These are phyloP conservation scores for Sinocyclocheilus maitianheensis DNA, from an alignment of 2,113 vertebrate species.

Conservation along the genomic window DNA sequence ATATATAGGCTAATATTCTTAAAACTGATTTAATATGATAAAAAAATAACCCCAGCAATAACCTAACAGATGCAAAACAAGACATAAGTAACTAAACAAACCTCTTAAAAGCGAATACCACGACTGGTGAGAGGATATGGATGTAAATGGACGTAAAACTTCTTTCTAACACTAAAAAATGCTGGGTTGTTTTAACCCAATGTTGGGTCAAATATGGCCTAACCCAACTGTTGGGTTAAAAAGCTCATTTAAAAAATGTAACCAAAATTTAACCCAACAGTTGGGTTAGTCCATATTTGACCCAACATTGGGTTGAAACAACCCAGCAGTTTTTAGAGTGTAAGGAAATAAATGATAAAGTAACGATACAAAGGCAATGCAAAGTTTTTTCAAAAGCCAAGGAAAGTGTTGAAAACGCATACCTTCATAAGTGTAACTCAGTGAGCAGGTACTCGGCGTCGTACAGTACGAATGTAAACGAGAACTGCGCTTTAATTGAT, in stretches of 20 bases:
- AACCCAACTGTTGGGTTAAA: too few species aligned
- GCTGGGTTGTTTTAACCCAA: too few species aligned
- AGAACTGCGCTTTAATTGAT: neutral
- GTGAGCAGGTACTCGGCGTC: neutral
- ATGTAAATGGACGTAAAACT: neutral
- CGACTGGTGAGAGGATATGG: neutral
- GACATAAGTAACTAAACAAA: neutral
- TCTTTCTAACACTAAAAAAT: neutral
- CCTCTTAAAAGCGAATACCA: neutral
- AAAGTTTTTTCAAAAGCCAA: neutral
- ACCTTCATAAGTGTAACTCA: conserved; percentile 49
- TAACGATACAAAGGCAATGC: neutral
- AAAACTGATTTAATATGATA: neutral
- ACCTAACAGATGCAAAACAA: neutral
- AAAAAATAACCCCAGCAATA: neutral
- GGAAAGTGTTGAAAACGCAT: neutral
- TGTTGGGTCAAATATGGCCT: too few species aligned
- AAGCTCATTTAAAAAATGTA: too few species aligned
- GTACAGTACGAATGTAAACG: neutral
- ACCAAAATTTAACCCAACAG: too few species aligned
- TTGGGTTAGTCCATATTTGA: too few species aligned
- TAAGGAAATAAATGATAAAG: neutral
- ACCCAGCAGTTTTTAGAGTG: too few species aligned
- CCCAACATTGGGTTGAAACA: too few species aligned
- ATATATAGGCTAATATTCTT: neutral